These are phyloP conservation scores for Prunella fulvescens DNA, from an alignment of 2,113 vertebrate genomes.

Conservation along the genomic window DNA sequence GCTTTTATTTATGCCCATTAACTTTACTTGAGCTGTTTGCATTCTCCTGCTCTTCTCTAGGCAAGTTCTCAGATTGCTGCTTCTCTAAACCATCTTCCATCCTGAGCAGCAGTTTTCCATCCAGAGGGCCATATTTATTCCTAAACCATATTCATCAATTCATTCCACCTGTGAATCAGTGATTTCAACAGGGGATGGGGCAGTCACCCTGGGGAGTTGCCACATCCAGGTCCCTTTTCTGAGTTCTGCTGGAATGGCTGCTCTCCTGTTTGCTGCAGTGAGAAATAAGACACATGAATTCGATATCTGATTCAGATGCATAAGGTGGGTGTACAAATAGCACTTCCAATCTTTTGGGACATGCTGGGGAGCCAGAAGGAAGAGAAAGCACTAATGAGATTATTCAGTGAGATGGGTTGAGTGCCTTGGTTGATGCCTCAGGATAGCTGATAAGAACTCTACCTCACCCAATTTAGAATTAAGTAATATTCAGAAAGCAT, in stretches of 20 bases:
- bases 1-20: conserved; percentile 17
- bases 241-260: background rate
- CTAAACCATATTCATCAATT: background rate
- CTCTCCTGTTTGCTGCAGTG: background rate
- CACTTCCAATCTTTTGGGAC: background rate
- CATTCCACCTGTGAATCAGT: rapidly evolving
- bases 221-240: background rate
- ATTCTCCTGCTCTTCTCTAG: background rate
- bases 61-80: background rate
- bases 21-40: background rate
- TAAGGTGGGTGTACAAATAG: background rate
- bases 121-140: background rate
- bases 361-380: background rate
- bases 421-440: background rate
- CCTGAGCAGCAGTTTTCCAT: background rate
- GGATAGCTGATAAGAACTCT: background rate
- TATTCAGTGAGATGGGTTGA: background rate
- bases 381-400: background rate
- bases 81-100: background rate
- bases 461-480: background rate
- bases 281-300: background rate
- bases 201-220: background rate
- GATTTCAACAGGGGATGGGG: rapidly evolving
- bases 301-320: background rate
- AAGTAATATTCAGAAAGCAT: background rate